Conservation (phyloP, 2,113 vertebrate genomes). For the Xiphophorus maculatus region DNA sequence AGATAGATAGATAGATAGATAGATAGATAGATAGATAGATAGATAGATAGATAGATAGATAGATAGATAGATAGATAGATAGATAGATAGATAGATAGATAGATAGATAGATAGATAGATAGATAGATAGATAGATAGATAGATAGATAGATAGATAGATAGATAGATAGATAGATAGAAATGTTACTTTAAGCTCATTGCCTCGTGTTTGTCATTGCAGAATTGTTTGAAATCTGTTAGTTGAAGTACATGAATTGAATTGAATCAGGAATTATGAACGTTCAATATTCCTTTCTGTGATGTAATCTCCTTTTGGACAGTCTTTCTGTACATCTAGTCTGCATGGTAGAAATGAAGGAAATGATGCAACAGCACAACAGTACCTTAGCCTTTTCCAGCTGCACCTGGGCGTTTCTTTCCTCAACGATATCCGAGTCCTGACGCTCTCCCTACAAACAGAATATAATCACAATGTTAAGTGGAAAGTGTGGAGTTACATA, state of each 20-base stretch:
- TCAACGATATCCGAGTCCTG: slow-evolving; percentile 92
- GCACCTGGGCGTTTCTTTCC: slow-evolving; percentile 97
- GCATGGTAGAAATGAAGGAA: neutral
- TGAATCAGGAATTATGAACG: slow-evolving; percentile 16
- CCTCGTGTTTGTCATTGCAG: neutral
- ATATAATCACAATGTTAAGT: neutral
- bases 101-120: no score
- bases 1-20: no score
- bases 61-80: no score
- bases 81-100: no score
- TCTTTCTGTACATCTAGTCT: slow-evolving; percentile 13
- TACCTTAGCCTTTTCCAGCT: slow-evolving; percentile 98
- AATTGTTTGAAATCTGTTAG: neutral
- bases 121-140: no score
- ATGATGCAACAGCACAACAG: slow-evolving; percentile 20
- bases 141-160: no score
- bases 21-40: no score
- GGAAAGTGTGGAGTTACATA: neutral
- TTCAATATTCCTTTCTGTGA: slow-evolving; percentile 26
- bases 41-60: no score
- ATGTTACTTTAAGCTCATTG: no score
- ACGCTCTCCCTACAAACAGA: slow-evolving; percentile 89
- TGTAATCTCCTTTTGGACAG: slow-evolving; percentile 44
- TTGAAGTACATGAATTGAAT: slow-evolving; percentile 1
- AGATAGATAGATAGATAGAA: no score